Conservation (phyloP, 2,888 invertebrate species). For the Hyppa rectilinea region DNA sequence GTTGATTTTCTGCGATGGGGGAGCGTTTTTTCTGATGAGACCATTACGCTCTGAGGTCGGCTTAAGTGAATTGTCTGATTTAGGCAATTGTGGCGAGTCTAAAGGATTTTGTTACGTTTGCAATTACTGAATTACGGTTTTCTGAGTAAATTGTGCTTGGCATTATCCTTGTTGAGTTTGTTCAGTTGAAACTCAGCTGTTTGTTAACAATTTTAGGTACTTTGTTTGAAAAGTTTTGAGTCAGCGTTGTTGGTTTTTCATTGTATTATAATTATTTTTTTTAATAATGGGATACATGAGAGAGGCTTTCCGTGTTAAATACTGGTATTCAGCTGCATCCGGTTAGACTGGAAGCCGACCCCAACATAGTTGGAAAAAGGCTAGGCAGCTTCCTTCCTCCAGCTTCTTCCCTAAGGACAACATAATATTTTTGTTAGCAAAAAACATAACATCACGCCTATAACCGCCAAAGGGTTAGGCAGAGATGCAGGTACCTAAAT, state of each 20-base stretch:
- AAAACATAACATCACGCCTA: too few relatives aligned
- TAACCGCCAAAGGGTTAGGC: too few relatives aligned
- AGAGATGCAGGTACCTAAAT: too few relatives aligned
- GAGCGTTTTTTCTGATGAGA: slow-evolving; percentile 11
- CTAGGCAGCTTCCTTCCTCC: too few relatives aligned
- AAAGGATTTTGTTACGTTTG: background rate
- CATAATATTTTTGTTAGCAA: too few relatives aligned
- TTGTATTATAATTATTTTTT: background rate
- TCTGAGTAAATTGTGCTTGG: background rate
- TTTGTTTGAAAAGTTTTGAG: background rate
- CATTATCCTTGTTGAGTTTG: background rate
- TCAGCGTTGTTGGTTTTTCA: background rate
- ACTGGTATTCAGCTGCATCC: too few relatives aligned
- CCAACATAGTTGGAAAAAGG: too few relatives aligned
- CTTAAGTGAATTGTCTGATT: slow-evolving; percentile 33
- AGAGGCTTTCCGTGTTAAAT: background rate
- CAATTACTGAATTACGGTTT: slow-evolving; percentile 7
- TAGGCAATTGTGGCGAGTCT: slow-evolving; percentile 15
- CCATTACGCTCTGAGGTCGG: slow-evolving; percentile 26
- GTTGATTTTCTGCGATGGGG: slow-evolving; percentile 19
- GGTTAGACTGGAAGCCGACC: too few relatives aligned
- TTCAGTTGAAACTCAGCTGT: background rate
- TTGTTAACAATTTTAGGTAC: background rate
- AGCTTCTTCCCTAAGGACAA: too few relatives aligned
- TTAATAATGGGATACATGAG: background rate